Conservation (phyloP, 2,113 vertebrate species). For the Haemorhous mexicanus region DNA sequence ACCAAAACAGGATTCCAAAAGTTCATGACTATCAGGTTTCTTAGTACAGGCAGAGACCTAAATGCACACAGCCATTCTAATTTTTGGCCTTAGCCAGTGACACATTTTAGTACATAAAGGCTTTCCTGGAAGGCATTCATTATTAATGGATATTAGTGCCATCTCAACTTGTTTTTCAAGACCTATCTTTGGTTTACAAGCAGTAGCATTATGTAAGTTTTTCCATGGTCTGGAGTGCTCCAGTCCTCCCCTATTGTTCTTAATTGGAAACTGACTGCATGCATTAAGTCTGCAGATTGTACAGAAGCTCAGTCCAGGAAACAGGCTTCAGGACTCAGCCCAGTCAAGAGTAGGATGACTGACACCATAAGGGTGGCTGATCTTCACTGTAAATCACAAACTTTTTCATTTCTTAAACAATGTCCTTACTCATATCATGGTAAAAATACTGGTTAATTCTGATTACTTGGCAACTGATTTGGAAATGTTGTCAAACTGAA, state of each 20-base stretch:
- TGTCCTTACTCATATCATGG: neutral
- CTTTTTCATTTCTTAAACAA: neutral
- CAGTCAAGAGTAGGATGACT: neutral
- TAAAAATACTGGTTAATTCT: neutral
- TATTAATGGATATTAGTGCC: neutral
- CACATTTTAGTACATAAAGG: neutral
- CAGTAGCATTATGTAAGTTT: neutral
- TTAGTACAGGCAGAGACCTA: neutral
- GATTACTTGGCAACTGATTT: neutral
- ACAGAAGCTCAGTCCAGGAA: neutral
- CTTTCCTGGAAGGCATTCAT: neutral
- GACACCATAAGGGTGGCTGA: neutral
- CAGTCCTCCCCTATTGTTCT: neutral
- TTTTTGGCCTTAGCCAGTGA: neutral
- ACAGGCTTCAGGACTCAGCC: neutral
- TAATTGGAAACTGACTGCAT: neutral
- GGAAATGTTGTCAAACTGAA: neutral
- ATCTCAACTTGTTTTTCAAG: neutral
- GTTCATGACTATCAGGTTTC: neutral
- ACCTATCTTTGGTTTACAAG: neutral
- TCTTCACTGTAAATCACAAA: neutral
- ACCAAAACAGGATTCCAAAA: neutral
- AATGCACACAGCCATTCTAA: neutral
- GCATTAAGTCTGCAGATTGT: neutral
- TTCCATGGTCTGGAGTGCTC: neutral